phyloP scores from a whole-genome alignment of 2,888 invertebrate species.

The Conus canariensis region DNA sequence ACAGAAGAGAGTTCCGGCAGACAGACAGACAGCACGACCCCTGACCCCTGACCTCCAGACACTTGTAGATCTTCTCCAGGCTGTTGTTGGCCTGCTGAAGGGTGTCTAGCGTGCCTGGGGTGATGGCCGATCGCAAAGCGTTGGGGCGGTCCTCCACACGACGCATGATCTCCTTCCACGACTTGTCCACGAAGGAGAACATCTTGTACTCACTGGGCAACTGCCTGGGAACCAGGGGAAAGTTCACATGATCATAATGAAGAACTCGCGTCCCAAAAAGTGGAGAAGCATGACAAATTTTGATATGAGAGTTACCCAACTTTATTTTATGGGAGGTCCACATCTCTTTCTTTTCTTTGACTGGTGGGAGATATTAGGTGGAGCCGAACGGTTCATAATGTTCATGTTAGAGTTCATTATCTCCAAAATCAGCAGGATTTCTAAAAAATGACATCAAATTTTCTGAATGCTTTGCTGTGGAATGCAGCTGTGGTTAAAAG shows the following conservation, averaged over 20 bases:
- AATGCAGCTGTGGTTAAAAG: too few species aligned
- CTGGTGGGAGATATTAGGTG: too few species aligned
- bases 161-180: conserved; percentile 78
- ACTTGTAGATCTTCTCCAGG: conserved; percentile 78
- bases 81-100: conserved; percentile 74
- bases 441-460: too few species aligned
- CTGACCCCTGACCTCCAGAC: conserved; percentile 71
- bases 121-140: conserved; percentile 76
- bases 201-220: conserved; percentile 75
- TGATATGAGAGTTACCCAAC: too few species aligned
- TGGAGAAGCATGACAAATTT: not conserved
- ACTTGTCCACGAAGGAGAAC: conserved; percentile 76
- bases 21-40: not conserved
- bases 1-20: not conserved
- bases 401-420: too few species aligned
- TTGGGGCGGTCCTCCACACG: conserved; percentile 77
- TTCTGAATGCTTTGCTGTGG: too few species aligned
- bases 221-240: conserved; percentile 63
- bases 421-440: too few species aligned
- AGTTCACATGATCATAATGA: too few species aligned
- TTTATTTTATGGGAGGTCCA: too few species aligned
- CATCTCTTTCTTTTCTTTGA: too few species aligned
- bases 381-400: too few species aligned
- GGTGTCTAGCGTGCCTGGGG: conserved; percentile 76
- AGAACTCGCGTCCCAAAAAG: conserved; percentile 13